Conservation (phyloP, 2,113 vertebrate genomes). For the Centropus unirufus region DNA sequence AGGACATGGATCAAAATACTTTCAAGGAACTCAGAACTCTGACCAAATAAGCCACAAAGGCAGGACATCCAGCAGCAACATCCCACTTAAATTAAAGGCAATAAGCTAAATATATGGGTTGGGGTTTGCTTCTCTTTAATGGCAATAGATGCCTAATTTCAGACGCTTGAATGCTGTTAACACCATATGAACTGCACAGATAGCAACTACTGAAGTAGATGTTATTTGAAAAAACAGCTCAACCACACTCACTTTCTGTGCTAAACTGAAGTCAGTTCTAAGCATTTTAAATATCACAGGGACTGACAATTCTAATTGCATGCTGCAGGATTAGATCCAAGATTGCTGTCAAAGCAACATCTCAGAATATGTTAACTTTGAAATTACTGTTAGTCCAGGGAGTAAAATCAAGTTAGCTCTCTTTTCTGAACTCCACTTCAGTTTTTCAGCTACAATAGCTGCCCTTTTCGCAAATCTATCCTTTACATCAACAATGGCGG, state of each 20-base stretch:
- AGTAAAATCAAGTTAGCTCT: neutral
- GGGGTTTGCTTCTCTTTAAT: neutral
- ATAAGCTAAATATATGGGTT: neutral
- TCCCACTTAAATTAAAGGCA: neutral
- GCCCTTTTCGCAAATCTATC: neutral
- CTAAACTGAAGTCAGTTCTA: neutral
- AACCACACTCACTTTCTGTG: neutral
- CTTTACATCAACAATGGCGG: neutral
- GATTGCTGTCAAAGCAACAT: slow-evolving; percentile 48
- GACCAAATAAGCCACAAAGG: neutral
- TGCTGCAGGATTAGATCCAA: slow-evolving; percentile 17
- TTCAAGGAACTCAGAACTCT: neutral
- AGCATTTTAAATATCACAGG: slow-evolving; percentile 25
- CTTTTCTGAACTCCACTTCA: neutral
- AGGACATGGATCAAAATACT: neutral
- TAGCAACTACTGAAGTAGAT: neutral
- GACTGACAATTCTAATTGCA: slow-evolving; percentile 45
- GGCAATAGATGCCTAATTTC: neutral
- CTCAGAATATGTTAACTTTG: slow-evolving; percentile 2
- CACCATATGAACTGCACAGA: slow-evolving; percentile 10
- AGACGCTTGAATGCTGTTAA: neutral
- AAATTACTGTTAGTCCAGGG: slow-evolving; percentile 17
- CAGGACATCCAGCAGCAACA: neutral
- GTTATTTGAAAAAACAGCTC: neutral
- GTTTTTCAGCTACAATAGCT: neutral